A percentile compares a stretch with the other conserved stretches of the same genome.
Conservation (phyloP, 2,797 vertebrate species). For the Cygnus olor region DNA sequence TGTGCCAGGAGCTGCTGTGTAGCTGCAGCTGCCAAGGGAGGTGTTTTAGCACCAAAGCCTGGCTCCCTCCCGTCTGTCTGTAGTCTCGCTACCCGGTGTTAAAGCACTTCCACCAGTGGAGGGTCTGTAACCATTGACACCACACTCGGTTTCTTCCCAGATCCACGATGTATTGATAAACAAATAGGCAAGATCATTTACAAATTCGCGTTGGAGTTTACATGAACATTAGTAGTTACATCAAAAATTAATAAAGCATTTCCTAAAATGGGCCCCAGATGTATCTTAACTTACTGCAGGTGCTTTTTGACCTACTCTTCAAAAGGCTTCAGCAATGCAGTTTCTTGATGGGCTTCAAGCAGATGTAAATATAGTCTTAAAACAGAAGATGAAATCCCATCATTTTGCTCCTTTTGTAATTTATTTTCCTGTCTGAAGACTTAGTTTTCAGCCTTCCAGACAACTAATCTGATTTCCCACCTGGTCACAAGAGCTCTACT, state of each 20-base stretch:
- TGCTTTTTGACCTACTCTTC: not conserved
- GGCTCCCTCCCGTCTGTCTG: not conserved
- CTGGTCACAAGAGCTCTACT: not conserved
- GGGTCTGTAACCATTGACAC: not conserved
- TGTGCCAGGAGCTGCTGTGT: not conserved
- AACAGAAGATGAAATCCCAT: not conserved
- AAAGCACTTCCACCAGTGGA: not conserved
- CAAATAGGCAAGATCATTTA: not conserved
- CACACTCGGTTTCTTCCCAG: not conserved
- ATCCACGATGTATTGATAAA: not conserved
- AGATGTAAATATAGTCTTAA: not conserved
- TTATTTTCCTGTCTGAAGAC: not conserved
- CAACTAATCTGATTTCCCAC: not conserved
- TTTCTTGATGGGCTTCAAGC: not conserved
- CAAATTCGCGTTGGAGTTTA: not conserved
- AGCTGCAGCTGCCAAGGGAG: not conserved
- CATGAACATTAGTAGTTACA: not conserved
- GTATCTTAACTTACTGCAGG: not conserved
- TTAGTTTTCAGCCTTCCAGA: not conserved
- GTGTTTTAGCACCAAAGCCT: not conserved
- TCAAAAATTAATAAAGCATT: not conserved
- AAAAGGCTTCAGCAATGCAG: not conserved
- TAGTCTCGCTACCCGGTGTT: not conserved
- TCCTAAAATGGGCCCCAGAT: not conserved
- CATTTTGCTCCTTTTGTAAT: not conserved